Conservation (phyloP, 2,797 vertebrate species). For the Halcyon badia region DNA sequence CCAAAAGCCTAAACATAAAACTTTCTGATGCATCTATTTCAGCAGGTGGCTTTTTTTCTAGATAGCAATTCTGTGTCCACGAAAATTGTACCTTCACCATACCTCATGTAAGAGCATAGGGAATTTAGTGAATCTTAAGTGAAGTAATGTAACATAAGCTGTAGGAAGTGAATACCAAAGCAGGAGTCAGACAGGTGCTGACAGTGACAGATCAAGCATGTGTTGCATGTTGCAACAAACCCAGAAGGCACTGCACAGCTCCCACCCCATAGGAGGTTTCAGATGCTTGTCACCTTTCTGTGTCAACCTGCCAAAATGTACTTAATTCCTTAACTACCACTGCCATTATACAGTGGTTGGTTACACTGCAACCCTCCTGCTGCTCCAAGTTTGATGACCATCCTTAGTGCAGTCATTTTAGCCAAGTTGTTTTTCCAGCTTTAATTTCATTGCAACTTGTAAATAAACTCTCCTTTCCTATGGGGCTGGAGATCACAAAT, state of each 20-base stretch:
- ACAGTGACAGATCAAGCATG: fast-evolving
- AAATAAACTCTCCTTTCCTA: not conserved
- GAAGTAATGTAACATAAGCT: too few relatives aligned
- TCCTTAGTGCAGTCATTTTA: not conserved
- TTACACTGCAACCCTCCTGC: not conserved
- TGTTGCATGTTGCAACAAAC: not conserved
- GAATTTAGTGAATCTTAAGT: not conserved
- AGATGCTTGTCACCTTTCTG: not conserved
- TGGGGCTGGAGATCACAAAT: fast-evolving
- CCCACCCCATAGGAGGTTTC: not conserved
- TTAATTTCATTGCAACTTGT: not conserved
- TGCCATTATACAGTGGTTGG: not conserved
- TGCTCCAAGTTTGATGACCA: not conserved
- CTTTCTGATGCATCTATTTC: not conserved
- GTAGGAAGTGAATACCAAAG: not conserved
- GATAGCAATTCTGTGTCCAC: not conserved
- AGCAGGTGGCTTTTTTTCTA: not conserved
- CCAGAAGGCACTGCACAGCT: not conserved
- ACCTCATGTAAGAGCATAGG: not conserved
- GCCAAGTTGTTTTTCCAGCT: not conserved
- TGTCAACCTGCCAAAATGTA: fast-evolving
- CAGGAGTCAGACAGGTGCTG: not conserved
- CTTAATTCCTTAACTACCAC: not conserved
- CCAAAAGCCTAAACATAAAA: not conserved
- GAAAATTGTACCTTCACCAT: not conserved